Conservation (phyloP, 2,113 vertebrate species). For the Mesembrinibis cayennensis region DNA sequence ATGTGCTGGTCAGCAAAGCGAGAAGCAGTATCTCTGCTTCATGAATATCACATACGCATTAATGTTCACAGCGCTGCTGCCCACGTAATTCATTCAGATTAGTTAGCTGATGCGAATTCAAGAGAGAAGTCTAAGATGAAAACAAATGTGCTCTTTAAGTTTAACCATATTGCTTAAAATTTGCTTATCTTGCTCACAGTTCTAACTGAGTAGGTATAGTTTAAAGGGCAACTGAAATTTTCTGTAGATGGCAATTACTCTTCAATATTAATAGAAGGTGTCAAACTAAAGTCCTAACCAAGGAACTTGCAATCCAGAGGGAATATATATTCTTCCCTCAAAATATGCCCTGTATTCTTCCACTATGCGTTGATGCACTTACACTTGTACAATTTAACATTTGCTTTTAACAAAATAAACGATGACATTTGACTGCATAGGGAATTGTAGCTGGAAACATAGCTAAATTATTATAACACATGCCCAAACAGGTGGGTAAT, state of each 20-base stretch:
- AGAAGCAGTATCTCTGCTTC: background rate
- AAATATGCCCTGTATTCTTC: background rate
- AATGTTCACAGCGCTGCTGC: background rate
- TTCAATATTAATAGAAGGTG: background rate
- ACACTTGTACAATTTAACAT: background rate
- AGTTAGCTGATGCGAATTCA: background rate
- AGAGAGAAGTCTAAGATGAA: background rate
- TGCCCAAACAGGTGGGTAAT: background rate
- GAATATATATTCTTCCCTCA: background rate
- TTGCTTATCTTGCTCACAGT: conserved; percentile 15
- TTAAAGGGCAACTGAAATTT: conserved; percentile 21
- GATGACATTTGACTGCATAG: background rate
- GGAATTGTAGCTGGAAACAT: background rate
- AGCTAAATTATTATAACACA: background rate
- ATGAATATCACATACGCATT: conserved; percentile 14
- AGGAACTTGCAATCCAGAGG: background rate
- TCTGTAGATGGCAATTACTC: background rate
- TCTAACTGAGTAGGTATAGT: background rate
- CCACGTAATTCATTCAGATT: background rate
- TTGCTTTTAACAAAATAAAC: conserved; percentile 20
- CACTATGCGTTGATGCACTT: background rate
- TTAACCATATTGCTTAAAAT: conserved; percentile 6
- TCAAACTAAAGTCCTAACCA: background rate
- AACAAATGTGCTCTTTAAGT: conserved; percentile 31
- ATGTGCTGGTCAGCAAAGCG: conserved; percentile 27